Percentiles rank a stretch among this genome's conserved stretches.
These are phyloP conservation scores for Tyrophagus putrescentiae DNA, from an alignment of 1,140 invertebrate genomes.

Conservation along the genomic window DNA sequence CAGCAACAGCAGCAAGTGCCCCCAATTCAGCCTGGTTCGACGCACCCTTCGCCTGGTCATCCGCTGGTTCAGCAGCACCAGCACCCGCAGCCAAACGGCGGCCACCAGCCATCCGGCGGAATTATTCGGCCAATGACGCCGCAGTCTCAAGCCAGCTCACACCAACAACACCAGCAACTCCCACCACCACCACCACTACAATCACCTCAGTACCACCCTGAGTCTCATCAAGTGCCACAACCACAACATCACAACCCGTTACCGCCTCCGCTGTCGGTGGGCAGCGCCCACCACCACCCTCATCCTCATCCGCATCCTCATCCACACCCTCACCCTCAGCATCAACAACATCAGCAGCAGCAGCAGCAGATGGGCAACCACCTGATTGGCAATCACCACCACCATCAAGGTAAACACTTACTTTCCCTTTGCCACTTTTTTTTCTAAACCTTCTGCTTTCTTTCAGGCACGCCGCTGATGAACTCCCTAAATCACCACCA, in stretches of 20 bases:
- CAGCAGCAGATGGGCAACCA: too few relatives aligned
- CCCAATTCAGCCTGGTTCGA: too few relatives aligned
- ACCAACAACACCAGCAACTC: not conserved
- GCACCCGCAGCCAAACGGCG: not conserved
- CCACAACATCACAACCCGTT: not conserved
- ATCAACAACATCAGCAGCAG: not conserved
- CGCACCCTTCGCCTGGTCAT: too few relatives aligned
- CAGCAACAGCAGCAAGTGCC: too few relatives aligned
- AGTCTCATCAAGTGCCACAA: not conserved
- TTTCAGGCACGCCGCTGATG: too few relatives aligned
- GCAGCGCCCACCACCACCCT: not conserved
- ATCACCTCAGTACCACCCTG: not conserved
- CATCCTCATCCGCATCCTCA: not conserved
- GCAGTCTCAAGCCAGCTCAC: not conserved
- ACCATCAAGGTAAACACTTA: too few relatives aligned
- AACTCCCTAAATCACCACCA: too few relatives aligned
- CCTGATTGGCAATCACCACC: too few relatives aligned
- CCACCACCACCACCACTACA: too few relatives aligned
- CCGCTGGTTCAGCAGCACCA: not conserved
- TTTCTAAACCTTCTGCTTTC: too few relatives aligned
- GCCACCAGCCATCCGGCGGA: not conserved
- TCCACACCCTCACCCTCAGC: not conserved
- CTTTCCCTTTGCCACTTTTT: too few relatives aligned
- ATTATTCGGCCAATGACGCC: not conserved
- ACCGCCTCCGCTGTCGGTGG: not conserved